A percentile compares a stretch with the other conserved stretches of the same genome.
Conservation (phyloP, 2,113 vertebrate genomes). For the Nibea albiflora region DNA sequence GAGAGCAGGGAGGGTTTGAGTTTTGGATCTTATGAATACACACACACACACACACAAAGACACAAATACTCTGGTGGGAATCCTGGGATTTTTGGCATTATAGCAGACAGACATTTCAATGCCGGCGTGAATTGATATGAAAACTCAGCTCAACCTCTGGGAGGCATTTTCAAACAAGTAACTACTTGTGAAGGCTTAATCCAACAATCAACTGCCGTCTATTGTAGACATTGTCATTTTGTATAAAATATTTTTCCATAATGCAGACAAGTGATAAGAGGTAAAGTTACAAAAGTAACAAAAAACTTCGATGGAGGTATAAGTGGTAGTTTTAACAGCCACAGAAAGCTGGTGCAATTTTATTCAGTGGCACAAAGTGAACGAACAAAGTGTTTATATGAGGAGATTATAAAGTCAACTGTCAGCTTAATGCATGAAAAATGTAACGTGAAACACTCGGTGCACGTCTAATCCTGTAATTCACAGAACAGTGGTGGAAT, state of each 20-base stretch:
- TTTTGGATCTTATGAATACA: slow-evolving; percentile 63
- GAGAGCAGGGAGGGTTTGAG: slow-evolving; percentile 51
- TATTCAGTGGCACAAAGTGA: no score
- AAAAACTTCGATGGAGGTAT: background rate
- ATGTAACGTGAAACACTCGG: background rate
- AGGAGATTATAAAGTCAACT: background rate
- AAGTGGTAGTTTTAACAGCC: background rate
- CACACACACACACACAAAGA: slow-evolving; percentile 61
- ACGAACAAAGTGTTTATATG: no score
- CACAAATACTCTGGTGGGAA: slow-evolving; percentile 54
- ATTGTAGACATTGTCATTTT: background rate
- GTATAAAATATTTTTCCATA: slow-evolving; percentile 10
- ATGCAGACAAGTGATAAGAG: background rate
- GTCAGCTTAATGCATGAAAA: background rate
- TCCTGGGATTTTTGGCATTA: slow-evolving; percentile 45
- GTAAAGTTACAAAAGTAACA: background rate
- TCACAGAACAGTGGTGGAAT: background rate
- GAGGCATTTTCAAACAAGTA: slow-evolving; percentile 21
- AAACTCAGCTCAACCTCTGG: slow-evolving; percentile 23
- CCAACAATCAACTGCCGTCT: background rate
- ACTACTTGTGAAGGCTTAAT: slow-evolving; percentile 11
- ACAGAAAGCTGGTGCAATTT: background rate
- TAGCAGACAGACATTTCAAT: slow-evolving; percentile 38
- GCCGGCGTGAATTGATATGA: slow-evolving; percentile 42
- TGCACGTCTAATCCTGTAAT: background rate